These are phyloP conservation scores for Xenotilapia longispinis DNA, from an alignment of 2,113 vertebrate species.

Conservation along the genomic window DNA sequence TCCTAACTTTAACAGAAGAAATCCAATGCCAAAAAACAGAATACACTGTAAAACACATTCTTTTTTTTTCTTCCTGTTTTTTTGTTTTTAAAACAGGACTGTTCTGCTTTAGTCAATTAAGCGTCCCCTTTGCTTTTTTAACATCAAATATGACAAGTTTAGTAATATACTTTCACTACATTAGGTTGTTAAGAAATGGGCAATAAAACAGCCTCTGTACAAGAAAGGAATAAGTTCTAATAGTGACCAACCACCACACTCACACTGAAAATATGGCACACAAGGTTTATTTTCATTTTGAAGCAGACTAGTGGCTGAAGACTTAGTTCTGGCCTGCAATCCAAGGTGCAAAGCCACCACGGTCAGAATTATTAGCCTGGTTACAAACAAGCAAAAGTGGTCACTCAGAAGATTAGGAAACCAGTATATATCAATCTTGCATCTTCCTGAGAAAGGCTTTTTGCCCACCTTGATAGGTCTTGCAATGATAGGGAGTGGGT, in stretches of 20 bases:
- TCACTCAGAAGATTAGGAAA: neutral
- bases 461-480: neutral
- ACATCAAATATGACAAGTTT: neutral
- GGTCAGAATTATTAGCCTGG: neutral
- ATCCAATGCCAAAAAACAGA: neutral
- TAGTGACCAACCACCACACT: neutral
- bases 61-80: neutral
- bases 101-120: neutral
- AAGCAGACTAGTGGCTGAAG: neutral
- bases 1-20: neutral
- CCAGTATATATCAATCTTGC: neutral
- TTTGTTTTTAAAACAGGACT: neutral
- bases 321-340: neutral
- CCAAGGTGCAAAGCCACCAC: neutral
- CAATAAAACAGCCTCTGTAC: neutral
- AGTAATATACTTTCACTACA: neutral
- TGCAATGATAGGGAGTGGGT: neutral
- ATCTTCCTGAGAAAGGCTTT: neutral
- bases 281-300: neutral
- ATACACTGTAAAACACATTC: neutral
- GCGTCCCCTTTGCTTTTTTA: neutral
- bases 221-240: neutral
- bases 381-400: neutral
- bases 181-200: neutral
- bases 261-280: neutral